Conservation (phyloP, 1,140 invertebrate species). For the Bathynomus jamesi region DNA sequence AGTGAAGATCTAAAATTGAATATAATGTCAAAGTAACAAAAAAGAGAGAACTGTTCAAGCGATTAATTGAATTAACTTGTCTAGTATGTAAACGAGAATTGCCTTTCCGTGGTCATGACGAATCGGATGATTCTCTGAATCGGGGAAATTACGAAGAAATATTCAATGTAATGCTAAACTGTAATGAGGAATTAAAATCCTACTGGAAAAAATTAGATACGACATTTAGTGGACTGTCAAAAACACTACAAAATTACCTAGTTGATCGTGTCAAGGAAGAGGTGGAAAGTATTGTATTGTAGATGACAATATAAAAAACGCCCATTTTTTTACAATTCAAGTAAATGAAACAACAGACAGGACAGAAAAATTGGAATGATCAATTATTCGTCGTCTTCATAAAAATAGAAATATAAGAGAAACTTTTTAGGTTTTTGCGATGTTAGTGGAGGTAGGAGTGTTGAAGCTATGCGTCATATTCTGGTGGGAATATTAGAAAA, state of each 20-base stretch:
- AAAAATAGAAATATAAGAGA: slow-evolving; percentile 14
- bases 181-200: slow-evolving; percentile 8
- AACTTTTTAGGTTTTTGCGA: slow-evolving; percentile 20
- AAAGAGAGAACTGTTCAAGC: background rate
- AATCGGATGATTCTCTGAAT: slow-evolving; percentile 8
- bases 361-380: slow-evolving; percentile 10
- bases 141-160: slow-evolving; percentile 16
- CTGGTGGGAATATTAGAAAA: slow-evolving; percentile 6
- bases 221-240: slow-evolving; percentile 6
- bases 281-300: slow-evolving; percentile 3
- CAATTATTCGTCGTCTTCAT: slow-evolving; percentile 18
- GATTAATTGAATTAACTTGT: background rate
- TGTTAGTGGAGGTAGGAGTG: slow-evolving; percentile 19
- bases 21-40: background rate
- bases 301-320: slow-evolving; percentile 7
- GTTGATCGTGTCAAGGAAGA: slow-evolving; percentile 17
- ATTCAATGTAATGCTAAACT: background rate
- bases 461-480: background rate
- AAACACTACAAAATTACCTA: slow-evolving; percentile 28
- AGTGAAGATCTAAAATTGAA: background rate
- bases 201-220: slow-evolving; percentile 14
- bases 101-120: slow-evolving; percentile 11
- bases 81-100: background rate
- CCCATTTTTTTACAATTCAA: slow-evolving; percentile 17
- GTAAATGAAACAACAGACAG: slow-evolving; percentile 28